Base-by-base conservation (phyloP, 2,113 vertebrate genomes). In the Burhinus oedicnemus region DNA sequence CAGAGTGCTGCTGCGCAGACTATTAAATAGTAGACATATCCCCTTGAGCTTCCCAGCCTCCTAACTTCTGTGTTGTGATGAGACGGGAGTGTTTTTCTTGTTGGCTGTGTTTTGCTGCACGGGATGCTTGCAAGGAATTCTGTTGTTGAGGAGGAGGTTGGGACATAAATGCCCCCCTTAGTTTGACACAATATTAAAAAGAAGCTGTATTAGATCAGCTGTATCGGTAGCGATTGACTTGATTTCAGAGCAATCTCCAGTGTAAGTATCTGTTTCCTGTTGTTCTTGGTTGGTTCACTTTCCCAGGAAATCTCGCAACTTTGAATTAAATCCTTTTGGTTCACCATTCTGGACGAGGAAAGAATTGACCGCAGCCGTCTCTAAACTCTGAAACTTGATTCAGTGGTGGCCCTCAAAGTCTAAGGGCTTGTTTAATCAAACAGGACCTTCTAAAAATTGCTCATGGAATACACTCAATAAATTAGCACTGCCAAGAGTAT, bases 81-180 rank as follows among this genome's bases (percentile, higher is more conserved):
- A 82, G 61, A 61, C 30, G 34, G 26, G 57, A 49, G 62, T 27
- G 23, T 27, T 82, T 60, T 45, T 47, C 29, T 62, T 52, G 10
- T 55, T 51, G 45, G 15, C 29, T 29, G 26, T 27, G 49, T 61
- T 38, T 25, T 30, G 34, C 55, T 58, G 5, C 9, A 5, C 0
- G 3, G 13, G 51, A 19, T 29, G 32, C 30, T 54, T 34, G 27
- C 7, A 38, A 34, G 36, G 75, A 69, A 9, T 52, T 72, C 11
- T 52, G 10, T n/a, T n/a, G n/a, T 29, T 38, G 61, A 15, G 25
- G 54, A 51, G 30, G 32, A 77, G 55, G 45, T 60, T 30, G 32
- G 11, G 32, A 10, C 7, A 2, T 12, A 18, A 58, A 36, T 17
- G 9, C 44, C 6, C 27, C 15, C 8, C 0, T 1, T 30, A 15